Percentiles rank a stretch among this genome's conserved stretches.
Conservation (phyloP, 2,113 vertebrate genomes). For the Neogale vison region DNA sequence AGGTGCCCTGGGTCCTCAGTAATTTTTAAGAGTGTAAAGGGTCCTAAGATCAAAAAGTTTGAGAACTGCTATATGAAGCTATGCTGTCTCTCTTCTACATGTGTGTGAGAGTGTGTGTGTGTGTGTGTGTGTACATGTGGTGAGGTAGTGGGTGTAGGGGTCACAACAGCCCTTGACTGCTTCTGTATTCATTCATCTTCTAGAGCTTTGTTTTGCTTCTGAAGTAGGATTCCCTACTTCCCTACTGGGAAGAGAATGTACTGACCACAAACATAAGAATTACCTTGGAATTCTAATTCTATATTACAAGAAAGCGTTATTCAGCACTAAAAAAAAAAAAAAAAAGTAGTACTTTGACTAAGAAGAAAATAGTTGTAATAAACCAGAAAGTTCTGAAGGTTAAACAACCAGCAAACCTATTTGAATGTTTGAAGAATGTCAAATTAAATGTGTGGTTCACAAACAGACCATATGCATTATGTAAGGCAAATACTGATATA, state of each 20-base stretch:
- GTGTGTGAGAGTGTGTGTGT: background rate
- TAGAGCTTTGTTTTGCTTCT: background rate
- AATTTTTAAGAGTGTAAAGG: background rate
- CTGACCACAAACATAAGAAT: background rate
- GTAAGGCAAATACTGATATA: background rate
- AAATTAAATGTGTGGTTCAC: background rate
- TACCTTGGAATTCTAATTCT: conserved; percentile 24
- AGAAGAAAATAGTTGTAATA: conserved; percentile 26
- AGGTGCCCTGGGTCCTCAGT: background rate
- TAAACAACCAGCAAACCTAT: background rate
- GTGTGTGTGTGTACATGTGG: background rate
- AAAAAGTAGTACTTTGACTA: background rate
- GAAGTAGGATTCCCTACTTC: background rate
- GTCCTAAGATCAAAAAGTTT: background rate
- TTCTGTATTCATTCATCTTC: background rate
- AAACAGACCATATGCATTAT: background rate
- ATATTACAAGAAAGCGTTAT: background rate
- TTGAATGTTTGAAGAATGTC: background rate
- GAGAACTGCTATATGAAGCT: background rate
- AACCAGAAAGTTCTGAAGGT: background rate
- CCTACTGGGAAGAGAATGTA: background rate
- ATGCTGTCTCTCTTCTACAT: background rate
- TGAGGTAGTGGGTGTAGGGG: background rate
- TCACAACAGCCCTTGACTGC: background rate
- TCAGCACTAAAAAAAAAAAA: background rate